Evolutionary conservation across 2,113 vertebrate genomes (phyloP).

Genomic region (Thamnophis sirtalis): DNA sequence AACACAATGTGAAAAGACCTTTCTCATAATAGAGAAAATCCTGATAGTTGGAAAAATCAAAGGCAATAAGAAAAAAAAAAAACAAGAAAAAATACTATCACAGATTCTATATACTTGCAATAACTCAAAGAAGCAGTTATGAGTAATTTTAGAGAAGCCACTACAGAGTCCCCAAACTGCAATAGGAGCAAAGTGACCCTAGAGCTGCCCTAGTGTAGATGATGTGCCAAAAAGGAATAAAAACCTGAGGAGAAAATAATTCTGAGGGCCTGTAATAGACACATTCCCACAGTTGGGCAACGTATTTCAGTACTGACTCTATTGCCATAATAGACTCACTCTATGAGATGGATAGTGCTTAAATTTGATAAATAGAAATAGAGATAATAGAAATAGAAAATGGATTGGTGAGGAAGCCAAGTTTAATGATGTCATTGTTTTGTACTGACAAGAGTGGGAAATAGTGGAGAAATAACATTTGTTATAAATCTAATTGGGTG

Average conservation of each 20-base stretch:
- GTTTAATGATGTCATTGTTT: not conserved
- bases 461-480: not conserved
- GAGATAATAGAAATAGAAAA: not conserved
- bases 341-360: not conserved
- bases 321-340: not conserved
- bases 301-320: not conserved
- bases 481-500: not conserved
- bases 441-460: not conserved
- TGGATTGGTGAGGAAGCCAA: not conserved
- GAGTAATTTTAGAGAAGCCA: not conserved
- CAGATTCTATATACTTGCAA: not conserved
- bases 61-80: not conserved
- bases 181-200: not conserved
- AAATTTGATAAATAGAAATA: not conserved
- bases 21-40: not conserved
- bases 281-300: not conserved
- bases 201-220: not conserved
- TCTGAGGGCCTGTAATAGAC: not conserved
- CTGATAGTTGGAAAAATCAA: not conserved
- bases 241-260: not conserved
- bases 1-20: not conserved
- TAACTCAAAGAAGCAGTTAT: not conserved
- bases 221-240: not conserved
- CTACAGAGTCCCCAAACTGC: not conserved
- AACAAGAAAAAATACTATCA: not conserved